Evolutionary conservation across 1,140 invertebrate genomes (phyloP), one percentile per base, ranked within the genome.

Genomic region (Drosophila ficusphila): DNA sequence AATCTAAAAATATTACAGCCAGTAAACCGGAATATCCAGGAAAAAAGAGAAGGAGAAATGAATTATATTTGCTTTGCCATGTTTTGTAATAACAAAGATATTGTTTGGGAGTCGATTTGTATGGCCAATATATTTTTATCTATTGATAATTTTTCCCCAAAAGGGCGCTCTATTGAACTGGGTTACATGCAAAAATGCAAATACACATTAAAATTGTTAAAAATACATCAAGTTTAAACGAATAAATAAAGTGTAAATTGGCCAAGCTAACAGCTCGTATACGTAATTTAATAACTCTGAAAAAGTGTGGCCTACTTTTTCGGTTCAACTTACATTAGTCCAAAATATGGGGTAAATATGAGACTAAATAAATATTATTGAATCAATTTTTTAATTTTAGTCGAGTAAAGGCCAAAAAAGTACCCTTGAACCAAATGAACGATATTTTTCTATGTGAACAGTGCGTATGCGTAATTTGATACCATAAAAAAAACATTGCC

Each of bases 391-490:
- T 31, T n/a, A n/a, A 11, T n/a, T 11, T 31, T 4, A 31, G 8
- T 29, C 9, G 2, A 29, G 9, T n/a, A 4, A 31, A 8, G 4
- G 29, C 11, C 29, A 31, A 31, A 31, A 31, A 31, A 31, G 4
- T 3, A 1, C 8, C 2, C n/a, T n/a, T n/a, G n/a, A 31, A 31
- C 1, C 9, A 1, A 31, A 31, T 9, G 23, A 0, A 31, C 29
- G 4, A 41, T 41, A 21, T 42, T 41, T 5, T 42, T 7, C n/a
- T 2, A 23, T 23, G 8, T 18, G 4, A 31, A 52, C 25, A 12
- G 2, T n/a, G 56, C 56, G 49, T 56, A 56, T 62, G 21, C 33
- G 21, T 53, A 27, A 38, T 58, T 16, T 39, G 1, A 0, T 5
- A 3, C 1, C 2, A 12, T 2, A 2, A 9, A 25, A 23, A 42